Percentiles rank a stretch among this genome's conserved stretches.
Evolutionary conservation across 2,888 invertebrate species (phyloP).

Genomic region (Morpho deidamia): DNA sequence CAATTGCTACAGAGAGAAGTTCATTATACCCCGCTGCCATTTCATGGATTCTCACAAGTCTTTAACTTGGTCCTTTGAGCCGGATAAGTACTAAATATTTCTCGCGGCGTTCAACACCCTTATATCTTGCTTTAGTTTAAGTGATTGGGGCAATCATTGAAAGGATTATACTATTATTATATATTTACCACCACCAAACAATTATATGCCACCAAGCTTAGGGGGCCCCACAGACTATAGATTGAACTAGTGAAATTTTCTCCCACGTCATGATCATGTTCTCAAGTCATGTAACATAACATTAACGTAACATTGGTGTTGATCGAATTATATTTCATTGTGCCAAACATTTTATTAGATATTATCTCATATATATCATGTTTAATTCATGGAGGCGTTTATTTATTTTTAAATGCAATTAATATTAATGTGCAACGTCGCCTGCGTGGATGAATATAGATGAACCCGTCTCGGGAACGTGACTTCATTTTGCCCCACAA

Average conservation of each 20-base stretch:
- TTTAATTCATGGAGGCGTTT: constrained; percentile 3
- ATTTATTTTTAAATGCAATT: constrained; percentile 19
- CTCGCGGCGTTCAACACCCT: not conserved
- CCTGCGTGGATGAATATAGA: constrained; percentile 22
- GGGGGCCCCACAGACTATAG: no score
- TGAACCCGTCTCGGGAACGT: constrained; percentile 21
- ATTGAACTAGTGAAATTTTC: no score
- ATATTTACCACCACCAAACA: no score
- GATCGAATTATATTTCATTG: no score
- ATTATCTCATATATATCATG: not conserved
- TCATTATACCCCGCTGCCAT: constrained; percentile 31
- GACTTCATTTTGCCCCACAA: constrained; percentile 13
- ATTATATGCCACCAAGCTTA: no score
- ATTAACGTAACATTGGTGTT: no score
- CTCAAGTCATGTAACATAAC: no score
- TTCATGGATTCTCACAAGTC: constrained; percentile 34
- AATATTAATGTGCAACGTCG: constrained; percentile 16
- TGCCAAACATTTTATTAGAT: no score
- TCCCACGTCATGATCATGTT: no score
- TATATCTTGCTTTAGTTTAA: not conserved
- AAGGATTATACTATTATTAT: no score
- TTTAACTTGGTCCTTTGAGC: constrained; percentile 38
- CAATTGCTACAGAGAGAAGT: constrained; percentile 47
- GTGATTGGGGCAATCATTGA: no score
- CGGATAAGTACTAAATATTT: constrained; percentile 29